A percentile compares a stretch with the other conserved stretches of the same genome.
phyloP scores from a whole-genome alignment of 2,113 vertebrate species.

The Hucho hucho region DNA sequence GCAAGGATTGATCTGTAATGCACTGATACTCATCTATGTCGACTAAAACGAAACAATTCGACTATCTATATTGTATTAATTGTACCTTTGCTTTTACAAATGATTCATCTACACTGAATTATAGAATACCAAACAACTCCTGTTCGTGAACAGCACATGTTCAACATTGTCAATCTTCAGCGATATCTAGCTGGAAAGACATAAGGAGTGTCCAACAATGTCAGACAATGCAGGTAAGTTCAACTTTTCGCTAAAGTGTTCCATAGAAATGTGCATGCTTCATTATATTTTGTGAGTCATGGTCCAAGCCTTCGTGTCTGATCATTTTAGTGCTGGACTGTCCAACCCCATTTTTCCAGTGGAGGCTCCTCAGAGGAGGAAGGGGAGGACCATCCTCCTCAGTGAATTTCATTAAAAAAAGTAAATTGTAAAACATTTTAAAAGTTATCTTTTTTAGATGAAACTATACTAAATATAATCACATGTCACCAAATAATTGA shows the following conservation, averaged over 20 bases:
- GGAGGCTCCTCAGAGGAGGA: neutral
- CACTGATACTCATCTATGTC: neutral
- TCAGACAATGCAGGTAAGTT: constrained; percentile 83
- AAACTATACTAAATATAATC: no score
- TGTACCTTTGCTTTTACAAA: constrained; percentile 3
- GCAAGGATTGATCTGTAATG: neutral
- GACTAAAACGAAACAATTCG: constrained; percentile 23
- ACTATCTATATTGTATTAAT: neutral
- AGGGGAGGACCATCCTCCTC: no score
- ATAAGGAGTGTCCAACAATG: constrained; percentile 58
- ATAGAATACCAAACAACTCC: constrained; percentile 66
- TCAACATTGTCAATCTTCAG: constrained; percentile 71
- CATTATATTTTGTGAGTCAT: neutral
- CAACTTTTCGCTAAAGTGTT: neutral
- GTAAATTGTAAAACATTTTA: no score
- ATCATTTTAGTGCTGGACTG: constrained; percentile 79
- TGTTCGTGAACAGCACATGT: constrained; percentile 78
- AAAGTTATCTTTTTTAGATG: no score
- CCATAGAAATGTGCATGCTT: neutral
- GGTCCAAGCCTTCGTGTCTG: neutral
- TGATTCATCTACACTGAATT: constrained; percentile 30
- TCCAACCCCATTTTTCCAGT: constrained; percentile 88
- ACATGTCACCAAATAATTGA: no score
- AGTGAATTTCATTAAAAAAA: no score
- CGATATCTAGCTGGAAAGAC: constrained; percentile 68